phyloP scores from a whole-genome alignment of 2,113 vertebrate species.

The Halcyon malimbica region DNA sequence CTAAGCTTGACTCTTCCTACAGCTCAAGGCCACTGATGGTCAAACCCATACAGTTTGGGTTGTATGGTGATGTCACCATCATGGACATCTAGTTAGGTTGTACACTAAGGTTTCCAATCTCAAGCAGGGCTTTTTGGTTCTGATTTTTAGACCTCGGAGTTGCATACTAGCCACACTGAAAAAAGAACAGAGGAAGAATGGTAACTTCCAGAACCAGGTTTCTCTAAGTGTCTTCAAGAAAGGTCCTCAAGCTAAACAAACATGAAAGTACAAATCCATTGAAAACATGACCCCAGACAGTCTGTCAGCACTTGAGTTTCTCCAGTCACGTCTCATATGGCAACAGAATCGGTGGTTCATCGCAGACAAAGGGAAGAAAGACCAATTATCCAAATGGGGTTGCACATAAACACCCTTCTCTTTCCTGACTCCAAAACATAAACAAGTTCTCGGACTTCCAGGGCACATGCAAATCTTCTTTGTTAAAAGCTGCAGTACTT shows the following conservation, averaged over 20 bases:
- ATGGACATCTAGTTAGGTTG: accelerated
- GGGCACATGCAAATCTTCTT: background rate
- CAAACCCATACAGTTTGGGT: background rate
- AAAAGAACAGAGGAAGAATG: background rate
- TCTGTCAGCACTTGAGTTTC: background rate
- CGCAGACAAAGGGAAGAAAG: accelerated
- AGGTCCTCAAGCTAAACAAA: background rate
- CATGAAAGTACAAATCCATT: background rate
- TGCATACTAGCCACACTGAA: background rate
- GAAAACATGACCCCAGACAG: background rate
- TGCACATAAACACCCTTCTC: background rate
- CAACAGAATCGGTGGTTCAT: background rate
- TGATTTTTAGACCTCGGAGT: background rate
- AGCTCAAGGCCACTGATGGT: background rate
- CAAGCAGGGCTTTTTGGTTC: background rate
- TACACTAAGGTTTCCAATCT: too few relatives aligned
- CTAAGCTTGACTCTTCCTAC: background rate
- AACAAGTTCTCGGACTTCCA: background rate
- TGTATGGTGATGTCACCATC: background rate
- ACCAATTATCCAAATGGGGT: background rate
- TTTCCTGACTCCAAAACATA: background rate
- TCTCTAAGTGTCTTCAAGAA: background rate
- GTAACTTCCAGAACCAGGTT: background rate
- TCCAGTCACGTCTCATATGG: background rate
- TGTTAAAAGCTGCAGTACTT: background rate